Evolutionary conservation across 1,140 invertebrate genomes (phyloP).

Genomic region (Heliconius congener): DNA sequence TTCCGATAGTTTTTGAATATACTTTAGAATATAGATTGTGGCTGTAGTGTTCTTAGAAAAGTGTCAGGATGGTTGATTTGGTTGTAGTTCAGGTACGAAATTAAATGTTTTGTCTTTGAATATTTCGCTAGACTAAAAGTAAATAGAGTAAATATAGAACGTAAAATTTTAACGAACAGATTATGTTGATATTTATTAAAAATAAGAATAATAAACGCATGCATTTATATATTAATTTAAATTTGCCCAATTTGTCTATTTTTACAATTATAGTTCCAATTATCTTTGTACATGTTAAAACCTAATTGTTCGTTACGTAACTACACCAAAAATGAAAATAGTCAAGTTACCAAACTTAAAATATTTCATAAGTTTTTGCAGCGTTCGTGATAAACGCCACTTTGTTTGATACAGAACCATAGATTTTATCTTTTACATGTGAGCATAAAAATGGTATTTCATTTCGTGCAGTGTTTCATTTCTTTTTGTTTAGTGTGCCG

Average conservation of each 20-base stretch:
- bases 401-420: constrained; percentile 53
- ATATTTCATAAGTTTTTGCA: constrained; percentile 52
- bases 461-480: constrained; percentile 49
- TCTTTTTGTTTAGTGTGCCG: constrained; percentile 55
- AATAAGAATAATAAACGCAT: background rate
- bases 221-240: no score
- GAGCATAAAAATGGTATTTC: constrained; percentile 64
- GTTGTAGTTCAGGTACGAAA: constrained; percentile 48
- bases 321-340: background rate
- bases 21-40: background rate
- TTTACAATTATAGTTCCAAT: no score
- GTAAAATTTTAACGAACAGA: no score
- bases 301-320: background rate
- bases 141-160: background rate
- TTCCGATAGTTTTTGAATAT: background rate
- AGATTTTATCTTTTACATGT: constrained; percentile 65
- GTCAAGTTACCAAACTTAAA: background rate
- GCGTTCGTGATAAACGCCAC: constrained; percentile 59
- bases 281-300: no score
- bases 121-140: background rate
- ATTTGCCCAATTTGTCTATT: no score
- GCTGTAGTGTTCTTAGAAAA: background rate
- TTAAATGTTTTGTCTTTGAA: background rate
- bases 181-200: background rate
- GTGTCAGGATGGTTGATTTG: constrained; percentile 42